phyloP scores from a whole-genome alignment of 64 coral and sea anemone species.

The Actinia tenebrosa region DNA sequence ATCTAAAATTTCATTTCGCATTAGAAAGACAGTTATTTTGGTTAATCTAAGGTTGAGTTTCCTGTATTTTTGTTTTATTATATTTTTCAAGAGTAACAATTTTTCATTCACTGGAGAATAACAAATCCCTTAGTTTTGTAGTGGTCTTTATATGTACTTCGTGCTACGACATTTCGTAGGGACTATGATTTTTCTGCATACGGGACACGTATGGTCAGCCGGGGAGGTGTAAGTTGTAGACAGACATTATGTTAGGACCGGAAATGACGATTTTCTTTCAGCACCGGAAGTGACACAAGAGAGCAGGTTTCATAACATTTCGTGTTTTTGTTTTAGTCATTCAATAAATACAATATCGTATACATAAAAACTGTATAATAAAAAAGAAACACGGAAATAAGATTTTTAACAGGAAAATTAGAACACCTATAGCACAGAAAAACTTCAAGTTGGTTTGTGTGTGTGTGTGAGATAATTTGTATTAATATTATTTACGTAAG shows the following conservation, averaged over 20 bases:
- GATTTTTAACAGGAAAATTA: neutral
- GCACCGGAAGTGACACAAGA: neutral
- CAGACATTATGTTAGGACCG: neutral
- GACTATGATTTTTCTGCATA: neutral
- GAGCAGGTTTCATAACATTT: neutral
- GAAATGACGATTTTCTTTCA: neutral
- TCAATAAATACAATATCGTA: neutral
- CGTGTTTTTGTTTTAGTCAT: neutral
- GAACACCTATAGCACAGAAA: neutral
- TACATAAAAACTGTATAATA: neutral
- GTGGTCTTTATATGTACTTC: too few relatives aligned
- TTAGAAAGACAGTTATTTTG: too few relatives aligned
- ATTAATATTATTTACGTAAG: neutral
- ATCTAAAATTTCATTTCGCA: too few relatives aligned
- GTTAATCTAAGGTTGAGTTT: too few relatives aligned
- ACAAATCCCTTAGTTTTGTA: too few relatives aligned
- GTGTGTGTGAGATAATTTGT: too few relatives aligned
- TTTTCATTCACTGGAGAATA: too few relatives aligned
- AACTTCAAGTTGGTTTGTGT: too few relatives aligned
- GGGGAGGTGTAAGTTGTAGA: too few relatives aligned
- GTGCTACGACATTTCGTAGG: too few relatives aligned
- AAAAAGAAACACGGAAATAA: neutral
- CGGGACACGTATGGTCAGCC: neutral
- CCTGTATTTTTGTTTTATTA: too few relatives aligned
- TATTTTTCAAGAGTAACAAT: too few relatives aligned